Evolutionary conservation across 2,113 vertebrate species (phyloP).

Genomic region (Gymnarchus niloticus): DNA sequence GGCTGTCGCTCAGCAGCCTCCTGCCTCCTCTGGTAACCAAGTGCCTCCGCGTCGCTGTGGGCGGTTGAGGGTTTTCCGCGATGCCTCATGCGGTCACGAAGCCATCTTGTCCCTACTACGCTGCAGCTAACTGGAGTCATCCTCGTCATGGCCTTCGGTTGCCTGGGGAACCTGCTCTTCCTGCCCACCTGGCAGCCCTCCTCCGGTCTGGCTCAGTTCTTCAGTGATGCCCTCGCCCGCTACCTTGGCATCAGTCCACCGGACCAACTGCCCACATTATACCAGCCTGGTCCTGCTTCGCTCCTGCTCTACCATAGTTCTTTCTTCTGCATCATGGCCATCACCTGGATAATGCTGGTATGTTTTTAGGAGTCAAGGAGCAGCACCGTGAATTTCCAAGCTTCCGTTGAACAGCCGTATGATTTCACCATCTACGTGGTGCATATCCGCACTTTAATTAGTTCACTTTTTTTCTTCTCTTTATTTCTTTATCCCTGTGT

Average conservation of each 20-base stretch:
- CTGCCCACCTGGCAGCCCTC: conserved; percentile 25
- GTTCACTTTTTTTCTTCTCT: background rate
- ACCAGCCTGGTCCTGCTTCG: background rate
- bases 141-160: conserved; percentile 41
- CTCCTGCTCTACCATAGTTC: conserved; percentile 17
- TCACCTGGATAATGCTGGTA: conserved; percentile 56
- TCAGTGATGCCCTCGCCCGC: conserved; percentile 33
- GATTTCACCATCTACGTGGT: background rate
- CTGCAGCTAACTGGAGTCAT: conserved; percentile 55
- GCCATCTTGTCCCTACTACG: too few species aligned
- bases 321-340: conserved; percentile 30
- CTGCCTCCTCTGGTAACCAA: conserved; percentile 51
- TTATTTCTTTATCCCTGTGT: background rate
- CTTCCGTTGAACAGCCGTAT: background rate
- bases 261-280: background rate
- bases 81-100: background rate
- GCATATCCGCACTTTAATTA: background rate
- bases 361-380: background rate
- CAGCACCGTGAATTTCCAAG: background rate
- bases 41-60: background rate
- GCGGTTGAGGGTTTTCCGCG: background rate
- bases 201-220: conserved; percentile 28
- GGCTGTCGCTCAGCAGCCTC: conserved; percentile 35
- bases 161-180: conserved; percentile 42
- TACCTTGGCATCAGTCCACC: conserved; percentile 22